Percentiles rank a stretch among this genome's conserved stretches.
These are phyloP conservation scores for Entelurus aequoreus DNA, from an alignment of 2,113 vertebrate genomes.

Conservation along the genomic window DNA sequence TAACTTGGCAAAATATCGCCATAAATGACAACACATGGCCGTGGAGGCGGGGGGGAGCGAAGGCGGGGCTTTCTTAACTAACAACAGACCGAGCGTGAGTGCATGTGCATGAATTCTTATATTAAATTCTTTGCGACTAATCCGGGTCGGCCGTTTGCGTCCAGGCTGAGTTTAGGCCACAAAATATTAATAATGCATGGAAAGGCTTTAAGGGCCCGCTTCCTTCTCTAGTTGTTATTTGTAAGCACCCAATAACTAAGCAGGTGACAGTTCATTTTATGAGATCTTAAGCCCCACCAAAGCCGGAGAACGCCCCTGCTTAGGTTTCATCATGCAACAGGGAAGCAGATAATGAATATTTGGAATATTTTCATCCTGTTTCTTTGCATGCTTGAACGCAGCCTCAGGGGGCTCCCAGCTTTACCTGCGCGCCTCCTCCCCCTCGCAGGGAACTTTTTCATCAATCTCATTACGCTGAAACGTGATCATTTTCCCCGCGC, in stretches of 20 bases:
- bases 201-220: conserved; percentile 60
- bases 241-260: conserved; percentile 71
- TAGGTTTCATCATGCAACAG: conserved; percentile 58
- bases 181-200: conserved; percentile 72
- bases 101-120: conserved; percentile 60
- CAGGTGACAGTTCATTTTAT: conserved; percentile 74
- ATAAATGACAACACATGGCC: conserved; percentile 69
- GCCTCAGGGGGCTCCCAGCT: conserved; percentile 27
- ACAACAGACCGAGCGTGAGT: conserved; percentile 59
- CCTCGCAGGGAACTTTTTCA: not conserved
- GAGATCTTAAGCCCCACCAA: conserved; percentile 70
- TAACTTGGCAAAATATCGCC: conserved; percentile 65
- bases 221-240: conserved; percentile 69
- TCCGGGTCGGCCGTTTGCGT: conserved; percentile 60
- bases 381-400: conserved; percentile 51
- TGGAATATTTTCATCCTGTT: conserved; percentile 46
- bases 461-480: not conserved
- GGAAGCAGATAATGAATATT: conserved; percentile 63
- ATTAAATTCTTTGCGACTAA: conserved; percentile 71
- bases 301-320: conserved; percentile 58
- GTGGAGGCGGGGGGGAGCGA: conserved; percentile 31
- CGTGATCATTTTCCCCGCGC: not conserved
- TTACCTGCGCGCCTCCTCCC: not conserved
- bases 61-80: conserved; percentile 56
- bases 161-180: conserved; percentile 63